phyloP scores from a whole-genome alignment of 2,797 vertebrate species.

The Heteromormyrus szaboi region DNA sequence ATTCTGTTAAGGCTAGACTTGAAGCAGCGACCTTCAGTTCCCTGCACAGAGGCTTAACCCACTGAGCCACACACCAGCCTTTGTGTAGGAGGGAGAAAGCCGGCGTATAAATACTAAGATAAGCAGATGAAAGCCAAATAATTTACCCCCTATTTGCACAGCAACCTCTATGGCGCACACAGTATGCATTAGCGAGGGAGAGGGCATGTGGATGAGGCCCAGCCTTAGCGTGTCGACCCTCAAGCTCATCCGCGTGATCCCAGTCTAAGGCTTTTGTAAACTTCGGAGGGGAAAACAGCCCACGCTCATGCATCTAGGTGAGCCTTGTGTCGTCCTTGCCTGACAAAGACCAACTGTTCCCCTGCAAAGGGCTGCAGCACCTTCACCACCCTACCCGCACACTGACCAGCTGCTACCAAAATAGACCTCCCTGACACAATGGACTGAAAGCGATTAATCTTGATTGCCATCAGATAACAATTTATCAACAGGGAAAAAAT shows the following conservation, averaged over 20 bases:
- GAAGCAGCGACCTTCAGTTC: background rate
- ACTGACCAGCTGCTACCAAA: background rate
- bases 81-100: background rate
- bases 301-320: background rate
- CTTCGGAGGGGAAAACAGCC: conserved; percentile 19
- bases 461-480: background rate
- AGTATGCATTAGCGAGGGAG: background rate
- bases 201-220: background rate
- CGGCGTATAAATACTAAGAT: background rate
- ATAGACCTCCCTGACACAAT: background rate
- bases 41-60: background rate
- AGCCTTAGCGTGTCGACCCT: background rate
- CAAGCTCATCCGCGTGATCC: background rate
- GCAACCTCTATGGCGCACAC: background rate
- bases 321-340: background rate
- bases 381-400: background rate
- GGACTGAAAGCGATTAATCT: background rate
- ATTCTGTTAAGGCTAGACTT: background rate
- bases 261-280: conserved; percentile 4
- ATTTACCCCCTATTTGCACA: background rate
- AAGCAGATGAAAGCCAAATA: background rate
- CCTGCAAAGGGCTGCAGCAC: background rate
- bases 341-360: conserved; percentile 3
- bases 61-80: background rate
- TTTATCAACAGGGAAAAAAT: background rate